A percentile compares a stretch with the other conserved stretches of the same genome.
These are phyloP conservation scores for Macrosiphum euphorbiae DNA, from an alignment of 2,888 invertebrate species.

Conservation along the genomic window DNA sequence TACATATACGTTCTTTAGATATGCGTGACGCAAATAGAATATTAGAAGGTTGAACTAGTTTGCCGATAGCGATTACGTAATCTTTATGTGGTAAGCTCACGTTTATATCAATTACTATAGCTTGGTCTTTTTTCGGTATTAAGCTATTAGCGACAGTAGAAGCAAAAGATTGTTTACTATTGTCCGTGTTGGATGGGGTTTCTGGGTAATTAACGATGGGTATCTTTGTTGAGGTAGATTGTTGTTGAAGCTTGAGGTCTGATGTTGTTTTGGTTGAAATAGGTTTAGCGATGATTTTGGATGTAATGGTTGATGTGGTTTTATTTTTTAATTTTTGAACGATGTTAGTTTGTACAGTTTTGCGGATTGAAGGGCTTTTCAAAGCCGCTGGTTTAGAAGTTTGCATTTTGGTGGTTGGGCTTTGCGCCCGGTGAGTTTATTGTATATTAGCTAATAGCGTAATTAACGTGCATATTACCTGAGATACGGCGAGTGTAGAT, in stretches of 20 bases:
- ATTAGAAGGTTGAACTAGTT: background rate
- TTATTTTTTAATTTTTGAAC: background rate
- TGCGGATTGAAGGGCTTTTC: background rate
- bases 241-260: background rate
- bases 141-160: background rate
- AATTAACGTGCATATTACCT: background rate
- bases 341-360: background rate
- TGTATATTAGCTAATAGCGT: background rate
- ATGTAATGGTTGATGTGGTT: background rate
- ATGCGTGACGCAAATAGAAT: background rate
- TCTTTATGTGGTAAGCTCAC: background rate
- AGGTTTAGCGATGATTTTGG: background rate
- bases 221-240: background rate
- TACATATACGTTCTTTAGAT: slow-evolving; percentile 1
- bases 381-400: background rate
- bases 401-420: background rate
- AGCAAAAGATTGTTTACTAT: background rate
- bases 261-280: background rate
- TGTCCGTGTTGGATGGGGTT: background rate
- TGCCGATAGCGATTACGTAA: background rate
- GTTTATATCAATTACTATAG: background rate
- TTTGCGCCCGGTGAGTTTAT: background rate
- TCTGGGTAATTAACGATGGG: background rate
- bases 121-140: background rate
- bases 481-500: background rate